Base-by-base conservation (phyloP, 1,140 invertebrate species). In the Caligus rogercresseyi region DNA sequence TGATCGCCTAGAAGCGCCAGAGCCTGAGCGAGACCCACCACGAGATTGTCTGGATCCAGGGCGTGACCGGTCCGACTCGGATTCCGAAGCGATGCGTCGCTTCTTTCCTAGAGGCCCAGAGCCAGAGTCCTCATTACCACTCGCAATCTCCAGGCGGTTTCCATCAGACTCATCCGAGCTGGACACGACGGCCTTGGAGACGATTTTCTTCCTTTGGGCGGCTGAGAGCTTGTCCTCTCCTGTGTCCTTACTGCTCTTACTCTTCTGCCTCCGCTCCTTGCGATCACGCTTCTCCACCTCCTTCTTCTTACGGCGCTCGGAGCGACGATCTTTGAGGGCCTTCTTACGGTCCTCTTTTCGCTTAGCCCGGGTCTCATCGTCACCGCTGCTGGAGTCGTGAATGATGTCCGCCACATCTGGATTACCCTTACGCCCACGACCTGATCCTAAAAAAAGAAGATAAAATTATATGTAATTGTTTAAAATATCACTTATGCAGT, bases 141-240 rank as follows among this genome's bases (percentile, higher is more conserved):
- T 43, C n/a, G 31, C 31, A 43, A 43, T 43, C n/a, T 43, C 31
- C 7, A 43, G 31, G 7, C 31, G 31, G n/a, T 43, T 43, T 11
- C n/a, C n/a, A n/a, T 43, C 31, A 43, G 31, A 43, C n/a, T 43
- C 31, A 43, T 43, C 31, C 68, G 86, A 90, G 0, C 89, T 92
- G 0, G 91, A 95, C 63, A 96, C 94, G 0, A 88, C 91, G 65
- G 87, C 91, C 74, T 95, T 96, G 0, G 91, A 95, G 0, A 93
- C 83, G 69, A 95, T 84, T 71, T 87, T 84, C 18, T 83, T 78
- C 54, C 88, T 84, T 70, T 90, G 87, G 74, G 89, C 91, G 2
- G 82, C 78, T 52, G 82, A 80, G 20, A 87, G 77, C 15, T 84
- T 85, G 66, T 86, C 84, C 25, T 62, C 52, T 63, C 55, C 52